Percentiles rank a stretch among this genome's conserved stretches.
phyloP scores from a whole-genome alignment of 2,113 vertebrate genomes.

The Prunella himalayana region DNA sequence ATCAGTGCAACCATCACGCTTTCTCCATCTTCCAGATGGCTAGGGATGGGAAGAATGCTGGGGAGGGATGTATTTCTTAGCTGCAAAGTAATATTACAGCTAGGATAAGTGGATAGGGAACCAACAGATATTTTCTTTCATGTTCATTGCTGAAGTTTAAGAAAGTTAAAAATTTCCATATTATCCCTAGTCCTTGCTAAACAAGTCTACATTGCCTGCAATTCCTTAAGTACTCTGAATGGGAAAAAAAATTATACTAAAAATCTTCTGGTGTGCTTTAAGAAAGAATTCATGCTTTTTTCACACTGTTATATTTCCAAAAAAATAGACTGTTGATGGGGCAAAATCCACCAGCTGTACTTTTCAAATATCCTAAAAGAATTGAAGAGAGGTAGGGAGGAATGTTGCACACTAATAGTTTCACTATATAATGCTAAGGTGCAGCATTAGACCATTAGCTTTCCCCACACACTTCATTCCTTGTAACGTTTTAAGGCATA shows the following conservation, averaged over 20 bases:
- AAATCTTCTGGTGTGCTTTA: not conserved
- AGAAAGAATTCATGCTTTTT: not conserved
- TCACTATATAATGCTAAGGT: not conserved
- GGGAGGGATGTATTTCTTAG: not conserved
- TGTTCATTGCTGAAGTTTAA: not conserved
- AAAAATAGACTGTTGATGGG: not conserved
- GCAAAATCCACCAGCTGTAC: not conserved
- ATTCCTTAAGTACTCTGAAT: not conserved
- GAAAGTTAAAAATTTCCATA: not conserved
- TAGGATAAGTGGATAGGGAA: not conserved
- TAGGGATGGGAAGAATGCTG: not conserved
- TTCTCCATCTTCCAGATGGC: not conserved
- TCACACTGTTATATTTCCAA: not conserved
- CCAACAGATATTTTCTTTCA: not conserved
- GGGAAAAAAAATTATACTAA: not conserved
- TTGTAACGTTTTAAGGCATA: not conserved
- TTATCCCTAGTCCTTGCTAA: not conserved
- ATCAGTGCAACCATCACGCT: not conserved
- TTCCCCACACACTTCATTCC: not conserved
- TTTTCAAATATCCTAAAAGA: not conserved
- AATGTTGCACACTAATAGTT: not conserved
- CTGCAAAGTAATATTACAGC: not conserved
- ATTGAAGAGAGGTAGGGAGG: not conserved
- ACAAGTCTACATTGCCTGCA: rapidly evolving
- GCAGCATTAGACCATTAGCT: not conserved